Percentiles rank a stretch among this genome's conserved stretches.
Conservation (phyloP, 37 sponge, comb jelly and placozoan species). For the Beroe forskalii region DNA sequence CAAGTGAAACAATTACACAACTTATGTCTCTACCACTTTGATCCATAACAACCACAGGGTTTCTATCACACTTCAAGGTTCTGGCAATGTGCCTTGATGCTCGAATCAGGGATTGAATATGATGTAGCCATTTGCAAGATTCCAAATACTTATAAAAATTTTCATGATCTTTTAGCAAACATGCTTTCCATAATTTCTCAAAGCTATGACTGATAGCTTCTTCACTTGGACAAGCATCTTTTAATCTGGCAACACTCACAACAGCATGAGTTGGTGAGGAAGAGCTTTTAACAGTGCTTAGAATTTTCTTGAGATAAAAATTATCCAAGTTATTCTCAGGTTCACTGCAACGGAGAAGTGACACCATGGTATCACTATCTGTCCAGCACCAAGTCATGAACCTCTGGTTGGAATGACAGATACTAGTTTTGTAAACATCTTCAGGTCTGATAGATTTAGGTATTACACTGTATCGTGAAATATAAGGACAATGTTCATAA, state of each 20-base stretch:
- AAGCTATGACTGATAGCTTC: slow-evolving; percentile 16
- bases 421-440: not conserved
- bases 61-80: not conserved
- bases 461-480: not conserved
- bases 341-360: slow-evolving; percentile 56
- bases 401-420: not conserved
- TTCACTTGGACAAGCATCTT: slow-evolving; percentile 35
- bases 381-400: slow-evolving; percentile 63
- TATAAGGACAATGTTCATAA: not conserved
- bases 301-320: not conserved
- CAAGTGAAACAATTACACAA: slow-evolving; percentile 83
- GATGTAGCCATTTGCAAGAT: slow-evolving; percentile 50
- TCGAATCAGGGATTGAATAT: not conserved
- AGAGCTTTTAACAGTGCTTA: not conserved
- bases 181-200: slow-evolving; percentile 40
- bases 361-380: slow-evolving; percentile 44
- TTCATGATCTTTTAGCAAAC: slow-evolving; percentile 10
- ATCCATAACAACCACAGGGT: slow-evolving; percentile 62
- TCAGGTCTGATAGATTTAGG: not conserved
- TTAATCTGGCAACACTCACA: not conserved
- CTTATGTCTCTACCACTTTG: slow-evolving; percentile 73
- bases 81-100: slow-evolving; percentile 49
- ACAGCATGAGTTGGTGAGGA: slow-evolving; percentile 1
- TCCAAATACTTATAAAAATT: not conserved
- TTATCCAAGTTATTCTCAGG: slow-evolving; percentile 35